phyloP scores from a whole-genome alignment of 2,888 invertebrate species.

The Lissocephala sabroskyi region DNA sequence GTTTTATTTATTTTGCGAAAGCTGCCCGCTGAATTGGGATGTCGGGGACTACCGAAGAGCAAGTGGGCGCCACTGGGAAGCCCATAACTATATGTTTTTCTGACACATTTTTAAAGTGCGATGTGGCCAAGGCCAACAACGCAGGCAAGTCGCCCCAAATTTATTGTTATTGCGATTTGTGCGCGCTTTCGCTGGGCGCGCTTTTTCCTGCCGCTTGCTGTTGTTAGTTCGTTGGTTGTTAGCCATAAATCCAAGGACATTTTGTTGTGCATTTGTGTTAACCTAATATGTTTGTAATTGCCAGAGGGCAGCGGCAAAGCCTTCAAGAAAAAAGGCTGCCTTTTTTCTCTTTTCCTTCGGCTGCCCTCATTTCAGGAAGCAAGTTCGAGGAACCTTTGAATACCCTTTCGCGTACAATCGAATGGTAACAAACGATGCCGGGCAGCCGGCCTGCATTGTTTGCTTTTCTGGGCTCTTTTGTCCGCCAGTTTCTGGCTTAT shows the following conservation, averaged over 20 bases:
- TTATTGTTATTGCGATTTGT: conserved; percentile 50
- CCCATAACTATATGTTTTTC: conserved; percentile 58
- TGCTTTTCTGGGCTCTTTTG: too few species aligned
- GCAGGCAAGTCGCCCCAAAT: conserved; percentile 51
- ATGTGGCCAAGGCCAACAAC: conserved; percentile 6
- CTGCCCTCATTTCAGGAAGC: too few species aligned
- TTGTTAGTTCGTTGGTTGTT: background rate
- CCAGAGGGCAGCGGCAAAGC: too few species aligned
- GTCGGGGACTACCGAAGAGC: conserved; percentile 31
- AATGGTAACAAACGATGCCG: too few species aligned
- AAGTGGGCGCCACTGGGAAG: too few species aligned
- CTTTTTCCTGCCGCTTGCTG: background rate
- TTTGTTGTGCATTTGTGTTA: conserved; percentile 50
- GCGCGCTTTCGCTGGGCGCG: conserved; percentile 18
- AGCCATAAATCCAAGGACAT: conserved; percentile 46
- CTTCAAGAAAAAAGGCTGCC: too few species aligned
- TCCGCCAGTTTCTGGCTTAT: too few species aligned
- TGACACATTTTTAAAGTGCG: conserved; percentile 55
- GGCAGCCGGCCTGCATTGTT: too few species aligned
- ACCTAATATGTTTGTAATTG: conserved; percentile 58
- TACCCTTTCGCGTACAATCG: too few species aligned
- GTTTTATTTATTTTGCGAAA: conserved; percentile 43
- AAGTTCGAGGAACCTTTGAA: too few species aligned
- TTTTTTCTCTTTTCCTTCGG: too few species aligned
- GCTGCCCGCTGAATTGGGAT: conserved; percentile 13